phyloP scores from a whole-genome alignment of 2,113 vertebrate species.

The Salvelinus fontinalis region DNA sequence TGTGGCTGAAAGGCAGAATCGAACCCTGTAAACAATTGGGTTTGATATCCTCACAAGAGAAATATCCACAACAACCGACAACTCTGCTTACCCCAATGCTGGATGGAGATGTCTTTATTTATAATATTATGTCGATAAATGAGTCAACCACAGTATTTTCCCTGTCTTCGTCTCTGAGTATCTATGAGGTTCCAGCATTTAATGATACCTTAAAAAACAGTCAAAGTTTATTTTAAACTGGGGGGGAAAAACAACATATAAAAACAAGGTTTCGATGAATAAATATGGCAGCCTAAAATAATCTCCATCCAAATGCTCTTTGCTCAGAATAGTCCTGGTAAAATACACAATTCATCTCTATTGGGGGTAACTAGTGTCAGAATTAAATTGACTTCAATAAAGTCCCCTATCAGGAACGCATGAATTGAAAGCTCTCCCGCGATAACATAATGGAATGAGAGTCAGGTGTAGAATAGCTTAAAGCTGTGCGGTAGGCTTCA shows the following conservation, averaged over 20 bases:
- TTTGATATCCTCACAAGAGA: not conserved
- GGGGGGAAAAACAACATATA: not conserved
- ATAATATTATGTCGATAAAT: not conserved
- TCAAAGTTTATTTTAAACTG: not conserved
- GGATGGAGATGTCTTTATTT: not conserved
- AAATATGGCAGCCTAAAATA: not conserved
- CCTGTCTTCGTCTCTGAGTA: not conserved
- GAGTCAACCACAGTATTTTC: not conserved
- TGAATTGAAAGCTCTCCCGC: constrained; percentile 15
- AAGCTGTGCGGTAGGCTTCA: constrained; percentile 11
- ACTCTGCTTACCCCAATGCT: not conserved
- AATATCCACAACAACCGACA: not conserved
- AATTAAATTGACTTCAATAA: constrained; percentile 25
- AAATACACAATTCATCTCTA: constrained; percentile 11
- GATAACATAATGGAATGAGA: constrained; percentile 25
- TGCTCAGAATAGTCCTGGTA: constrained; percentile 1
- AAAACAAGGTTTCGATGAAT: not conserved
- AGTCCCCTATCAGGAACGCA: not conserved
- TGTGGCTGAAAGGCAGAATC: not conserved
- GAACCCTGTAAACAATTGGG: not conserved
- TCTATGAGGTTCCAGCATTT: not conserved
- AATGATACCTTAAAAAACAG: not conserved
- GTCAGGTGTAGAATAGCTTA: constrained; percentile 26
- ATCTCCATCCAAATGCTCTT: not conserved
- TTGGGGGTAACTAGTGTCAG: constrained; percentile 11